Evolutionary conservation across 2,888 invertebrate genomes (phyloP).

Genomic region (Rutpela maculata): DNA sequence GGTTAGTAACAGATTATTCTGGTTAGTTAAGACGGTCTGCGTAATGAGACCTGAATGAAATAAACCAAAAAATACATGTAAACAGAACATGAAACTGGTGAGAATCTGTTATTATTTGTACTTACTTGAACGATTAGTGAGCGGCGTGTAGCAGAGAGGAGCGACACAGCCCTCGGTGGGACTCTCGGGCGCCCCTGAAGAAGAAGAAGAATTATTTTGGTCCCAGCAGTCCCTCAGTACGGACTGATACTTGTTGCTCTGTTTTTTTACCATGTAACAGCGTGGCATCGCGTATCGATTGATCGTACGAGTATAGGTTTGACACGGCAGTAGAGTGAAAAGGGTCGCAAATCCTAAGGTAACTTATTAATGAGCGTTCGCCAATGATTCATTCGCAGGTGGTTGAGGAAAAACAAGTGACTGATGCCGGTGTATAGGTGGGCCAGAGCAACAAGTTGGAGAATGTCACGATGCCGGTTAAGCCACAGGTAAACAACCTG

Average conservation of each 20-base stretch:
- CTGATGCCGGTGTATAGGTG: conserved; percentile 66
- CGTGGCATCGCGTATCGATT: conserved; percentile 78
- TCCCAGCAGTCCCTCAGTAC: conserved; percentile 74
- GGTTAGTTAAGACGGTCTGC: no score
- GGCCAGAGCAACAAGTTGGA: conserved; percentile 72
- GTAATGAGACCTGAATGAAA: no score
- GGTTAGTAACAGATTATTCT: no score
- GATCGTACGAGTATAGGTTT: conserved; percentile 1
- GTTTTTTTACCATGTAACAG: conserved; percentile 86
- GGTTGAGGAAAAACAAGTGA: conserved; percentile 68
- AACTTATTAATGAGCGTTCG: conserved; percentile 23
- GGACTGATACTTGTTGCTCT: conserved; percentile 75
- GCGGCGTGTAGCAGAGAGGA: conserved; percentile 78
- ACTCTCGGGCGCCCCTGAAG: conserved; percentile 74
- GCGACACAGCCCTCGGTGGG: conserved; percentile 80
- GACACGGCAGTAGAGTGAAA: conserved; percentile 20
- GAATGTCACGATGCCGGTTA: conserved; percentile 65
- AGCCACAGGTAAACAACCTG: conserved; percentile 72
- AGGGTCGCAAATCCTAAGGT: conserved; percentile 21
- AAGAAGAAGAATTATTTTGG: conserved; percentile 63
- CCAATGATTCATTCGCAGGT: conserved; percentile 65
- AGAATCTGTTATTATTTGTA: conserved; percentile 18
- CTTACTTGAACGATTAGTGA: conserved; percentile 68
- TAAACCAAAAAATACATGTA: not conserved
- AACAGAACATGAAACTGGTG: not conserved